Conservation (phyloP, 2,888 invertebrate species). For the Philereme vetulata region DNA sequence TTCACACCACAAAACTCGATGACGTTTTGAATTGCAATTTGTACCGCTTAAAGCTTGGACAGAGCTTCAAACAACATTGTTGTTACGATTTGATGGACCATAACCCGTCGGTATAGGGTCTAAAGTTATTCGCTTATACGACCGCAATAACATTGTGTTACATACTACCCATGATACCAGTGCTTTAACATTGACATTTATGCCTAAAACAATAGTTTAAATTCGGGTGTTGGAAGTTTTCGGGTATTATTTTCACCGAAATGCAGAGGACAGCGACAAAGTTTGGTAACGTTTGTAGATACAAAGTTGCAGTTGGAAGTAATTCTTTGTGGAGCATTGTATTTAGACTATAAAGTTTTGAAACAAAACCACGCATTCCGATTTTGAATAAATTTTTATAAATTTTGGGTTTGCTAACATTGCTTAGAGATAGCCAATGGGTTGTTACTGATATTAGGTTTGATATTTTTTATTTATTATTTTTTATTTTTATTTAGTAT, state of each 20-base stretch:
- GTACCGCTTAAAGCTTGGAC: conserved; percentile 56
- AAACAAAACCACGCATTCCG: conserved; percentile 30
- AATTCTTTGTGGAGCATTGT: conserved; percentile 56
- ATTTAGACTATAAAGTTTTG: conserved; percentile 42
- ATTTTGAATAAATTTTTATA: conserved; percentile 21
- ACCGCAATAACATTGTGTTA: conserved; percentile 43
- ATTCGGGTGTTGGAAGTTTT: conserved; percentile 31
- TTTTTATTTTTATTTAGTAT: no score
- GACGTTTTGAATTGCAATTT: conserved; percentile 65
- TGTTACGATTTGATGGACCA: conserved; percentile 34
- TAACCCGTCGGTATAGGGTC: conserved; percentile 40
- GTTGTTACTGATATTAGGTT: no score
- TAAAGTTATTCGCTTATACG: conserved; percentile 41
- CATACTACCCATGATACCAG: conserved; percentile 25
- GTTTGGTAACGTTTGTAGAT: conserved; percentile 55
- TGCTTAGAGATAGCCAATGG: background rate
- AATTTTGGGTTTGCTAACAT: background rate
- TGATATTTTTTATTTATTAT: no score
- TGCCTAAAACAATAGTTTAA: conserved; percentile 30
- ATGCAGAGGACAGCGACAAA: conserved; percentile 59
- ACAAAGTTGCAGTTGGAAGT: conserved; percentile 64
- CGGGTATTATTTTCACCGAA: conserved; percentile 43
- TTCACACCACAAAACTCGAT: conserved; percentile 57
- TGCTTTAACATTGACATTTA: conserved; percentile 29
- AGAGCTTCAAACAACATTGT: conserved; percentile 44